Percentiles rank a stretch among this genome's conserved stretches.
These are phyloP conservation scores for Stegodyphus mimosarum DNA, from an alignment of 1,140 invertebrate genomes.

Conservation along the genomic window DNA sequence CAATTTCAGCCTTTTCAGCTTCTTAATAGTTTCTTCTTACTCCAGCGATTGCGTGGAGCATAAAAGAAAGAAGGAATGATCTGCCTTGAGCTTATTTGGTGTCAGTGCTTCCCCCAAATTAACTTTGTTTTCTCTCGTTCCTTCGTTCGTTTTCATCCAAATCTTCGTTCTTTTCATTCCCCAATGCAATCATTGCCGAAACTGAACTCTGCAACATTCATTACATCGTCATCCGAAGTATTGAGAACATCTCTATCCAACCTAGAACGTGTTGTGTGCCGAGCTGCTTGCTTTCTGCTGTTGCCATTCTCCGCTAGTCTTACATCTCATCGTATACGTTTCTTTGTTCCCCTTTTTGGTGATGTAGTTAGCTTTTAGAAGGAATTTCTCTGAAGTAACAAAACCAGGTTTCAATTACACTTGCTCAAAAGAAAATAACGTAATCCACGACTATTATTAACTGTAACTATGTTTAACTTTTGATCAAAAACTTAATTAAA, in stretches of 20 bases:
- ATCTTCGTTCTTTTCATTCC: conserved; percentile 18
- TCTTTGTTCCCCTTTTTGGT: no score
- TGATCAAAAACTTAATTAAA: no score
- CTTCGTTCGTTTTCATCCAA: not conserved
- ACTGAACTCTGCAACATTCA: conserved; percentile 28
- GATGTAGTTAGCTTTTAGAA: no score
- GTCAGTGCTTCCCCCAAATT: conserved; percentile 22
- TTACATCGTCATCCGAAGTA: conserved; percentile 26
- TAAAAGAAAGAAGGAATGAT: not conserved
- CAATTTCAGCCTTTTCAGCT: conserved; percentile 6
- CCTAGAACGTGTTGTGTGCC: no score
- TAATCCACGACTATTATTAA: no score
- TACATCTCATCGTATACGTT: not conserved
- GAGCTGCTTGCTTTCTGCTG: no score
- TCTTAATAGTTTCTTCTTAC: not conserved
- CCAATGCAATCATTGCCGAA: conserved; percentile 16
- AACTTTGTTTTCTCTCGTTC: conserved; percentile 24
- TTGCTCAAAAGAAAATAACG: no score
- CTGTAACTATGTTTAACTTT: no score
- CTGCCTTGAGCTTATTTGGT: conserved; percentile 5
- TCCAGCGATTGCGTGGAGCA: not conserved
- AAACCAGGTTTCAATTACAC: no score
- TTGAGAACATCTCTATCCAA: not conserved
- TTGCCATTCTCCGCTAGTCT: not conserved
- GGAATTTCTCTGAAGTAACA: no score